A percentile compares a stretch with the other conserved stretches of the same genome.
These are phyloP conservation scores for Cnemophilus loriae DNA, from an alignment of 2,113 vertebrate genomes.

Conservation along the genomic window DNA sequence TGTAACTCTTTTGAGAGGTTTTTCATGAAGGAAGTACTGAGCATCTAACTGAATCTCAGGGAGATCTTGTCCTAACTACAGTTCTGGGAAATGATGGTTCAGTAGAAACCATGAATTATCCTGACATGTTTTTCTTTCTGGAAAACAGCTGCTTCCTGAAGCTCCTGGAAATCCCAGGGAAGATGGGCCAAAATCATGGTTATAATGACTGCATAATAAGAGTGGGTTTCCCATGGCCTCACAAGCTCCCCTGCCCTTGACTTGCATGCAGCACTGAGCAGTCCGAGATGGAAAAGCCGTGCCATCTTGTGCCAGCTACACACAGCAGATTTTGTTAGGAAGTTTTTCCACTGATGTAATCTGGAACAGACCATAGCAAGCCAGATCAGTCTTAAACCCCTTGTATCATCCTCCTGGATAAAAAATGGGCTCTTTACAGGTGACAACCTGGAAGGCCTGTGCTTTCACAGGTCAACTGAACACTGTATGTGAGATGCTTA, in stretches of 20 bases:
- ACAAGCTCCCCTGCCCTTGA: not conserved
- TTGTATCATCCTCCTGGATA: not conserved
- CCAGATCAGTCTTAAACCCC: not conserved
- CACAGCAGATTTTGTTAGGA: not conserved
- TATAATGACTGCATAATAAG: not conserved
- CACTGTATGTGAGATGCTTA: not conserved
- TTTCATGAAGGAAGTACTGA: not conserved
- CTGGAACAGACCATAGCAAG: not conserved
- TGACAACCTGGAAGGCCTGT: not conserved
- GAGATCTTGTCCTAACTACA: not conserved
- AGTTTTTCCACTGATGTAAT: not conserved
- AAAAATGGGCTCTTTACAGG: not conserved
- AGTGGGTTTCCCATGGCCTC: not conserved
- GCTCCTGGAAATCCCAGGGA: not conserved
- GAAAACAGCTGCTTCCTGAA: not conserved
- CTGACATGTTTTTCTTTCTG: not conserved
- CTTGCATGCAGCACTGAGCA: not conserved
- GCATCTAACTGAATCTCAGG: not conserved
- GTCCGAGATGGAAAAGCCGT: not conserved
- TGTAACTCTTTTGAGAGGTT: not conserved
- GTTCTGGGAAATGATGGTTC: not conserved
- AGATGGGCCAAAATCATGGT: not conserved
- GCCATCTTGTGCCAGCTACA: not conserved
- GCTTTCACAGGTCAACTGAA: not conserved
- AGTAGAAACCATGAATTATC: not conserved